Percentiles rank a stretch among this genome's conserved stretches.
Evolutionary conservation across 2,797 vertebrate genomes (phyloP).

Genomic region (Oreochromis grahami): DNA sequence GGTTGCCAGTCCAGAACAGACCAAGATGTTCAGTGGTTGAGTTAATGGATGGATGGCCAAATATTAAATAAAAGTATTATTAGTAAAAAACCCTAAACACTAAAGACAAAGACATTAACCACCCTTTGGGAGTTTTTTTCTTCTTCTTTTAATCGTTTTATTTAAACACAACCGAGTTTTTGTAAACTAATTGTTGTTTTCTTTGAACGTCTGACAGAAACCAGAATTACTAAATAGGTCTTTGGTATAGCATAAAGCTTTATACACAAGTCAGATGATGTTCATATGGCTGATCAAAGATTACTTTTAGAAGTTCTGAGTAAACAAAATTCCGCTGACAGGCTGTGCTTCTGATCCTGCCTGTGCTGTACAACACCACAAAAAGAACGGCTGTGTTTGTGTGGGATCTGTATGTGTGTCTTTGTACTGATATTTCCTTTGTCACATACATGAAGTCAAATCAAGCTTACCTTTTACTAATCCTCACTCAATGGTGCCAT

Average conservation of each 20-base stretch:
- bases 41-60: not conserved
- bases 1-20: not conserved
- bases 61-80: not conserved
- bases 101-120: not conserved
- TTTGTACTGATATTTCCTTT: slow-evolving; percentile 13
- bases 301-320: not conserved
- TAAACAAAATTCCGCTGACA: not conserved
- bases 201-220: not conserved
- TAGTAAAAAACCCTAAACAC: not conserved
- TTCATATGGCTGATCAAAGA: not conserved
- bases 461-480: not conserved
- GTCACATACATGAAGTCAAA: not conserved
- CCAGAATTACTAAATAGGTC: not conserved
- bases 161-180: not conserved
- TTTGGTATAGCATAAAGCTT: not conserved
- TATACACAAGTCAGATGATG: not conserved
- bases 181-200: not conserved
- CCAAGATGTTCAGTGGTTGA: not conserved
- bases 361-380: not conserved
- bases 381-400: not conserved
- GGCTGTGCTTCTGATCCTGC: not conserved
- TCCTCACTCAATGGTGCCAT: not conserved
- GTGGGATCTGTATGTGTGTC: not conserved
- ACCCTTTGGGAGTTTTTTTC: not conserved
- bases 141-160: not conserved